Conservation (phyloP, 2,888 invertebrate genomes). For the Alcis repandata region DNA sequence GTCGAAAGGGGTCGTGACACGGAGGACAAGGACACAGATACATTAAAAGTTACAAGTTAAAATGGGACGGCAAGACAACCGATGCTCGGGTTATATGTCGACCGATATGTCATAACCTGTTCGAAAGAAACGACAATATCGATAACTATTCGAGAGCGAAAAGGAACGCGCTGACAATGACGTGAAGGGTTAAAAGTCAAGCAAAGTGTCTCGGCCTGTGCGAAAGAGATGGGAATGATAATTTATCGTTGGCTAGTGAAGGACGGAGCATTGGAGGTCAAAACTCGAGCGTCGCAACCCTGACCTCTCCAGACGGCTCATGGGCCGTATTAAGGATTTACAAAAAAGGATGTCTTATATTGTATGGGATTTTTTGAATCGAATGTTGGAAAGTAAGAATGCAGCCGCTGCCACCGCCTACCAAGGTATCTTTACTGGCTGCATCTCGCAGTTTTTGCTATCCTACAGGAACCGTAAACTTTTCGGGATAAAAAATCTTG, state of each 20-base stretch:
- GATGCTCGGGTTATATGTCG: constrained; percentile 82
- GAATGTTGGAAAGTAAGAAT: too few species aligned
- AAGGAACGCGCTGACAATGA: constrained; percentile 78
- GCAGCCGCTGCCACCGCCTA: too few species aligned
- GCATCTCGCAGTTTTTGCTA: too few species aligned
- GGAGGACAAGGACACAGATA: constrained; percentile 70
- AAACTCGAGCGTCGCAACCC: constrained; percentile 85
- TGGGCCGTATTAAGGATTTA: constrained; percentile 73
- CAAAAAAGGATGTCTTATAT: constrained; percentile 48
- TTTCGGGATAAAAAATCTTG: too few species aligned
- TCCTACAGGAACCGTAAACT: too few species aligned
- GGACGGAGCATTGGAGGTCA: constrained; percentile 74
- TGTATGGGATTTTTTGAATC: constrained; percentile 30
- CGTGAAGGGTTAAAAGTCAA: constrained; percentile 85
- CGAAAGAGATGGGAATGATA: constrained; percentile 60
- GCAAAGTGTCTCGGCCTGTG: constrained; percentile 83
- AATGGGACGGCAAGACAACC: constrained; percentile 67
- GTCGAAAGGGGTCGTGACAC: constrained; percentile 80
- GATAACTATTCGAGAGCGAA: constrained; percentile 57
- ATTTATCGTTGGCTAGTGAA: constrained; percentile 58
- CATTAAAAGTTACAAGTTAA: constrained; percentile 59
- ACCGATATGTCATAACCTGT: constrained; percentile 86
- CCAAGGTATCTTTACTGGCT: too few species aligned
- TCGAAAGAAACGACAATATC: constrained; percentile 71
- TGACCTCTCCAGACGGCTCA: constrained; percentile 76